Percentiles rank a stretch among this genome's conserved stretches.
Evolutionary conservation across 1,140 invertebrate species (phyloP).

Genomic region (Neomicropteryx cornuta): DNA sequence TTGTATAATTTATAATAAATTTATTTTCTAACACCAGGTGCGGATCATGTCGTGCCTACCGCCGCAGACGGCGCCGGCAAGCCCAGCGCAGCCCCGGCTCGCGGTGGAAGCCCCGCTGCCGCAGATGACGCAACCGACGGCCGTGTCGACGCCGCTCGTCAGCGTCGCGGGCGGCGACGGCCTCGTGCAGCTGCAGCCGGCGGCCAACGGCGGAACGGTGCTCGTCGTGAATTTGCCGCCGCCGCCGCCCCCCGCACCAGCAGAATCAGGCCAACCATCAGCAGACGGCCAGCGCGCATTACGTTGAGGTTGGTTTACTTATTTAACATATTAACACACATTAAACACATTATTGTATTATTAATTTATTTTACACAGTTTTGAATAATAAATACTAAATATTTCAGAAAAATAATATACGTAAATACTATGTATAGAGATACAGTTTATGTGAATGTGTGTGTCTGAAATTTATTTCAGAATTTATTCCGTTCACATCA

Average conservation of each 20-base stretch:
- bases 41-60: slow-evolving; percentile 21
- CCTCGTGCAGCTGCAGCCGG: slow-evolving; percentile 50
- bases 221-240: slow-evolving; percentile 73
- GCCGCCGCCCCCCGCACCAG: slow-evolving; percentile 23
- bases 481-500: too few species aligned
- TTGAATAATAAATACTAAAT: too few species aligned
- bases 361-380: too few species aligned
- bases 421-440: too few species aligned
- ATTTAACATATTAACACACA: too few species aligned
- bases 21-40: too few species aligned
- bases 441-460: too few species aligned
- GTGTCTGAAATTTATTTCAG: too few species aligned
- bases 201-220: slow-evolving; percentile 53
- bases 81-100: too few species aligned
- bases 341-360: too few species aligned
- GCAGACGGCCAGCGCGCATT: slow-evolving; percentile 29
- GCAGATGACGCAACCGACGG: slow-evolving; percentile 1
- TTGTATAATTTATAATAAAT: slow-evolving; percentile 27
- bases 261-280: slow-evolving; percentile 26
- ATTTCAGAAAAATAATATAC: too few species aligned
- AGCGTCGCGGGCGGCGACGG: slow-evolving; percentile 39
- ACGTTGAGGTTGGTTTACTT: slow-evolving; percentile 30
- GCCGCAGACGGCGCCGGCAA: slow-evolving; percentile 22
- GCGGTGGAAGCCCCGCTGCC: too few species aligned
- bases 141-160: slow-evolving; percentile 20